phyloP scores from a whole-genome alignment of 2,113 vertebrate genomes.

The Percopsis transmontana region DNA sequence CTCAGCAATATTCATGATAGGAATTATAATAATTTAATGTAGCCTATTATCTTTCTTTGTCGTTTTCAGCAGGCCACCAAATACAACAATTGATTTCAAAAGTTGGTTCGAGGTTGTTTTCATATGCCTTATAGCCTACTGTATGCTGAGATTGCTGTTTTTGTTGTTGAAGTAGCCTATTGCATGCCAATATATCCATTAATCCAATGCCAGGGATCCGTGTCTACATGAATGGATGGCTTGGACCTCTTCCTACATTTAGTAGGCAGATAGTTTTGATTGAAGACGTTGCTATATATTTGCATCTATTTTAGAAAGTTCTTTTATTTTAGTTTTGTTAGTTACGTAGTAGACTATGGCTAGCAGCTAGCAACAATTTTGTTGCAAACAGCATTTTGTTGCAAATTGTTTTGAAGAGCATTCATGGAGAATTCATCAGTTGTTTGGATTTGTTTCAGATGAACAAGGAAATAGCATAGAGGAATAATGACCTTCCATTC shows the following conservation, averaged over 20 bases:
- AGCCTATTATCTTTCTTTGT: too few relatives aligned
- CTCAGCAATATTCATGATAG: background rate
- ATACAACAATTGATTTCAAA: too few relatives aligned
- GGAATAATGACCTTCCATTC: slow-evolving; percentile 46
- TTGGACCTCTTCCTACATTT: background rate
- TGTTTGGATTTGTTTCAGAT: slow-evolving; percentile 32
- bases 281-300: background rate
- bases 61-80: too few relatives aligned
- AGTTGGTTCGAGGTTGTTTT: too few relatives aligned
- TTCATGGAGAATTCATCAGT: too few relatives aligned
- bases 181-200: slow-evolving; percentile 49
- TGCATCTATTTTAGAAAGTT: background rate
- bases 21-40: background rate
- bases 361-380: too few relatives aligned
- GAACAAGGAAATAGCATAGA: slow-evolving; percentile 16
- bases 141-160: background rate
- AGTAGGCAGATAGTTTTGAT: background rate
- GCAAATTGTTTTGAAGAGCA: too few relatives aligned
- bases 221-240: background rate
- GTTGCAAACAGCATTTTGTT: too few relatives aligned
- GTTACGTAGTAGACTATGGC: too few relatives aligned
- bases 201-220: slow-evolving; percentile 1
- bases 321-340: too few relatives aligned
- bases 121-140: too few relatives aligned
- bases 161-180: slow-evolving; percentile 22